Base-by-base conservation (phyloP, 2,888 invertebrate species). In the Drosophila formosana region DNA sequence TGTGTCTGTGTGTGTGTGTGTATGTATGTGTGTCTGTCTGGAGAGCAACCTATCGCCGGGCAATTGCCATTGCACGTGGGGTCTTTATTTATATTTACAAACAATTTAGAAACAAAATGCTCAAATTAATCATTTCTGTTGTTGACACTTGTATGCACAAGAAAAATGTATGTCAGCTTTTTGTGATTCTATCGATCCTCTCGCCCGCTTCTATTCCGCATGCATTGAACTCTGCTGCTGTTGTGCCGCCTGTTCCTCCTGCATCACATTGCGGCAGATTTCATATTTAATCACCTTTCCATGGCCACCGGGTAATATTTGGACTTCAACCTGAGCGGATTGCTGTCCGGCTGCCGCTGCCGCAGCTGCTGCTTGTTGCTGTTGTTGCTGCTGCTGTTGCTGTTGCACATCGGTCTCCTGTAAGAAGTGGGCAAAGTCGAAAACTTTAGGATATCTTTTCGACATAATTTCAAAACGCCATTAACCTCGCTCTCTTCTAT, bases 271-370 rank as follows among this genome's bases (percentile, higher is more conserved):
- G 45, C 83, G 88, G 26, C 88, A 88, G 32, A 86, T 87, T 70
- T 86, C 89, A 58, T 86, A 86, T 51, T 86, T 86, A 41, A 86
- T 86, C 18, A 92, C 92, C 58, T 93, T 83, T 51, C 75, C 83
- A 47, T 84, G 83, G 7, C 83, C 88, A n/a, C 88, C 78, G 28
- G 85, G 85, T 43, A 83, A 45, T 61, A 83, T 85, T 26, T 83
- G 83, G 30, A 83, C 76, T 90, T 89, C 92, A 82, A 94, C 91
- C 55, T 93, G 63, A 85, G 90, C 41, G 32, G 78, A 39, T 25
- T 77, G 78, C 55, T 78, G 78, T 32, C 72, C 65, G 32, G 83
- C 66, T 52, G 74, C 45, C 45, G 90, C 64, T 91, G 92, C 53
- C 89, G 92, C 55, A 74, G 84, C 69, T 39, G 90, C 88, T 43